Percentiles rank a stretch among this genome's conserved stretches.
These are phyloP conservation scores for Boleophthalmus pectinirostris DNA, from an alignment of 2,113 vertebrate species.

Conservation along the genomic window DNA sequence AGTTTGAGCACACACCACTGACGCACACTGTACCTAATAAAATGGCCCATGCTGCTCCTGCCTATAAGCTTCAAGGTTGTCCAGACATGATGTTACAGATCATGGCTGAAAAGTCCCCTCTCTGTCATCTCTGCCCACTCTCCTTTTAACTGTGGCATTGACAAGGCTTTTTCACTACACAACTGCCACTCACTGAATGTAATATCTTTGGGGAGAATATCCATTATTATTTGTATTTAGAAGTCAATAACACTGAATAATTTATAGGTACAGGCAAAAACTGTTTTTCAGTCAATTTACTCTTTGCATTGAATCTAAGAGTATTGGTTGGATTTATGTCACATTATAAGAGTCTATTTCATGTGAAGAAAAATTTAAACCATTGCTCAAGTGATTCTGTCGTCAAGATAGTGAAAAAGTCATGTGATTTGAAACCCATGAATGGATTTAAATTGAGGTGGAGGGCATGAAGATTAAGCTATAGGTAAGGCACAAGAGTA, in stretches of 20 bases:
- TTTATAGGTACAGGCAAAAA: no score
- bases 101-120: background rate
- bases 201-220: background rate
- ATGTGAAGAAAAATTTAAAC: no score
- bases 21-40: background rate
- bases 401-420: no score
- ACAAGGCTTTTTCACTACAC: background rate
- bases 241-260: background rate
- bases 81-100: background rate
- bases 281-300: background rate
- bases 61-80: background rate
- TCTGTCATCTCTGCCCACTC: background rate
- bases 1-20: conserved; percentile 3
- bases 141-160: background rate
- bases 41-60: background rate
- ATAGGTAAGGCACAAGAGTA: no score
- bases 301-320: background rate
- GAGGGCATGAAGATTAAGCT: no score
- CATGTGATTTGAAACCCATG: no score
- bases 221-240: background rate
- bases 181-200: background rate
- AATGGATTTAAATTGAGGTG: no score
- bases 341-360: no score
- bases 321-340: no score
- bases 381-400: no score